Conservation (phyloP, 2,797 vertebrate species). For the Notamacropus eugenii region DNA sequence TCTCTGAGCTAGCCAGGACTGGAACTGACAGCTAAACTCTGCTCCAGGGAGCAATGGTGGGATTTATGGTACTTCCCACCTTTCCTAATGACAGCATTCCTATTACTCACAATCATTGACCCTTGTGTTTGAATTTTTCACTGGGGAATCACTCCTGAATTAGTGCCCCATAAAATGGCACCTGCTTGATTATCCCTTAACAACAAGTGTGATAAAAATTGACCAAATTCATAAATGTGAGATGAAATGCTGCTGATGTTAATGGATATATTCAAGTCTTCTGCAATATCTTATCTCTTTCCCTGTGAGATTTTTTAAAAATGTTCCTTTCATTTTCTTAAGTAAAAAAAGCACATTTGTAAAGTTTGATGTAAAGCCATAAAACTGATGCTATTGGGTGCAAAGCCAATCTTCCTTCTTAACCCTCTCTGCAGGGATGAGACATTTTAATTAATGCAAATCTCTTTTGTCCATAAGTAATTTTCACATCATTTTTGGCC, state of each 20-base stretch:
- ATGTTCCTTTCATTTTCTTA: slow-evolving; percentile 73
- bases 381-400: slow-evolving; percentile 73
- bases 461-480: slow-evolving; percentile 75
- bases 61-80: slow-evolving; percentile 78
- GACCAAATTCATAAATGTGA: slow-evolving; percentile 67
- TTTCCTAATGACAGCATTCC: slow-evolving; percentile 64
- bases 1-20: slow-evolving; percentile 72
- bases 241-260: slow-evolving; percentile 69
- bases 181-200: slow-evolving; percentile 76
- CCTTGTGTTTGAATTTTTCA: slow-evolving; percentile 52
- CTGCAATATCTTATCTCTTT: slow-evolving; percentile 68
- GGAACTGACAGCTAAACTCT: slow-evolving; percentile 74
- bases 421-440: slow-evolving; percentile 70
- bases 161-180: slow-evolving; percentile 78
- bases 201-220: slow-evolving; percentile 75
- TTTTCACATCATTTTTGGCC: slow-evolving; percentile 75
- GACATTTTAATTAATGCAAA: slow-evolving; percentile 77
- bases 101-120: slow-evolving; percentile 71
- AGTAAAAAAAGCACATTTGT: slow-evolving; percentile 70
- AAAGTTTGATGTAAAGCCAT: slow-evolving; percentile 71
- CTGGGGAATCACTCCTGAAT: slow-evolving; percentile 74
- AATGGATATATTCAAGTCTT: slow-evolving; percentile 67
- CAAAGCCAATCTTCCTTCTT: slow-evolving; percentile 67
- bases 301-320: slow-evolving; percentile 59
- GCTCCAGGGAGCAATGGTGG: slow-evolving; percentile 72